These are phyloP conservation scores for Eupeodes latifasciatus DNA, from an alignment of 2,888 invertebrate genomes.

Conservation along the genomic window DNA sequence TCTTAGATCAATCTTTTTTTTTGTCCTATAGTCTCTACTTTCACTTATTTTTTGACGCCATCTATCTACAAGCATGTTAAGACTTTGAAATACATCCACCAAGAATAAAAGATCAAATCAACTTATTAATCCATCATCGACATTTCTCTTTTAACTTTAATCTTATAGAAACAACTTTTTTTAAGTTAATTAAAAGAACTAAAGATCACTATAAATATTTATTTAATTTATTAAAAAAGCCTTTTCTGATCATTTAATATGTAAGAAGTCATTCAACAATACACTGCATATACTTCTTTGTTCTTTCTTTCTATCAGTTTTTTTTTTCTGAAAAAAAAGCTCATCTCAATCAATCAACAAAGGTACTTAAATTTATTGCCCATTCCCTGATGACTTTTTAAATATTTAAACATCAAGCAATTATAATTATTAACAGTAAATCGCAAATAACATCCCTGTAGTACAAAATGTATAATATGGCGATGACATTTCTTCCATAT, in stretches of 20 bases:
- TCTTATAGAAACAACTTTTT: neutral
- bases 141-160: no score
- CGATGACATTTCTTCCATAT: conserved; percentile 66
- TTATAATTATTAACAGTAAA: conserved; percentile 58
- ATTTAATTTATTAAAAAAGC: conserved; percentile 14
- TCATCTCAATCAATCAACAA: conserved; percentile 29
- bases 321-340: neutral
- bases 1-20: no score
- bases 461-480: neutral
- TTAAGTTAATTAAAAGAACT: neutral
- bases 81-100: no score
- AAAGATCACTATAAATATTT: neutral
- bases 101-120: no score
- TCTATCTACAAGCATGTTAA: no score
- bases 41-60: no score
- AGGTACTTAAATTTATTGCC: neutral
- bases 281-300: neutral
- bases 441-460: conserved; percentile 60
- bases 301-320: neutral
- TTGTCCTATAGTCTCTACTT: no score
- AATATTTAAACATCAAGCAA: conserved; percentile 53
- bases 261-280: neutral
- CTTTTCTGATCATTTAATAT: neutral
- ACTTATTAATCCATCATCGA: no score
- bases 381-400: conserved; percentile 3